phyloP scores from a whole-genome alignment of 1,140 invertebrate genomes.

The Acyrthosiphon pisum region DNA sequence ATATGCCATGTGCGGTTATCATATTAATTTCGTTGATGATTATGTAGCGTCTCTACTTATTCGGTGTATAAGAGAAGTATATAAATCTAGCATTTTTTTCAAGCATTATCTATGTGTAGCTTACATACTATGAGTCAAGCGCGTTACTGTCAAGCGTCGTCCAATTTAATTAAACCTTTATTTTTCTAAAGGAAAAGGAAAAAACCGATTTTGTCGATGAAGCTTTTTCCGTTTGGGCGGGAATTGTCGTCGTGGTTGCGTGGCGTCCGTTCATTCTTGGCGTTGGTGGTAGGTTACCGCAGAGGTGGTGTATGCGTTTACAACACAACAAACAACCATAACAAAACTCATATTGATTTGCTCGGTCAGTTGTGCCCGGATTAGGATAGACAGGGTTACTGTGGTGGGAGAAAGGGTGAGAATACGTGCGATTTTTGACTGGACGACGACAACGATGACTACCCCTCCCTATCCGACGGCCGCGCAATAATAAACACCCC shows the following conservation, averaged over 20 bases:
- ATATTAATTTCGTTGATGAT: not conserved
- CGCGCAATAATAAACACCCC: constrained; percentile 2
- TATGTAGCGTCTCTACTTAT: not conserved
- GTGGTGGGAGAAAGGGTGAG: not conserved
- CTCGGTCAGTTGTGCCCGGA: not conserved
- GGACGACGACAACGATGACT: not conserved
- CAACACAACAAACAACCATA: not conserved
- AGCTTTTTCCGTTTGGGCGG: not conserved
- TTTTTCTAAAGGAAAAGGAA: not conserved
- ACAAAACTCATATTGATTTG: constrained; percentile 51
- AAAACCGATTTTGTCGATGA: not conserved
- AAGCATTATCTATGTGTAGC: not conserved
- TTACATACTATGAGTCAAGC: not conserved
- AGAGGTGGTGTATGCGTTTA: not conserved
- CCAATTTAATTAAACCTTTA: not conserved
- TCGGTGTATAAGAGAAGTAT: not conserved
- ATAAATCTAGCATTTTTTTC: not conserved
- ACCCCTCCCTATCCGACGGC: not conserved
- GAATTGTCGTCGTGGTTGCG: not conserved
- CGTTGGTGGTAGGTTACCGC: not conserved
- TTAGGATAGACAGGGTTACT: not conserved
- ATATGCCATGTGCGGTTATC: not conserved
- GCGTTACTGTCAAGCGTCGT: not conserved
- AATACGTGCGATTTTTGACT: constrained; percentile 6
- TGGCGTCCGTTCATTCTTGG: not conserved